Percentiles rank a stretch among this genome's conserved stretches.
Evolutionary conservation across 2,113 vertebrate species (phyloP).

Genomic region (Merops nubicus): DNA sequence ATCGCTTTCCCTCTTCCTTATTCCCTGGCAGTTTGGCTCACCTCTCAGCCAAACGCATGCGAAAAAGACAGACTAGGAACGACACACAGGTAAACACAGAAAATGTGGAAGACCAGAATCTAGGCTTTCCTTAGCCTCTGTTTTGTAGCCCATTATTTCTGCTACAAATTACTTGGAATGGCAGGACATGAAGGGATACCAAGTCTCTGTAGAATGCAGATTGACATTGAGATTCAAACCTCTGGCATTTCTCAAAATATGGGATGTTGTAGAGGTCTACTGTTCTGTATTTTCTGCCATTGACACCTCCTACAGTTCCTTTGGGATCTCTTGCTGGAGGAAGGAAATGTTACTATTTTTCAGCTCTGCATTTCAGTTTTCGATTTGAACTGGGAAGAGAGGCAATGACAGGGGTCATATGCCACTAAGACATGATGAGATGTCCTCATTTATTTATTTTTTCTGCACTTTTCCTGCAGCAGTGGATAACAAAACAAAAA

Average conservation of each 20-base stretch:
- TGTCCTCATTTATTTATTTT: neutral
- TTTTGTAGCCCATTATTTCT: neutral
- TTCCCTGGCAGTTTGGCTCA: fast-evolving
- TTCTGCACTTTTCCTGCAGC: neutral
- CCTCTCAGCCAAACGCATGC: neutral
- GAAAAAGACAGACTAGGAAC: neutral
- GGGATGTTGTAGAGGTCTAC: neutral
- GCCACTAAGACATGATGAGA: neutral
- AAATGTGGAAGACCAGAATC: neutral
- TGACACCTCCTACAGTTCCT: neutral
- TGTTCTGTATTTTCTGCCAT: neutral
- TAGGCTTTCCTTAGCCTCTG: neutral
- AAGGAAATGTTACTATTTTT: neutral
- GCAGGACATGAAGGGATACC: neutral
- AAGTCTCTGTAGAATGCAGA: neutral
- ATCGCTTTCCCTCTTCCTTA: neutral
- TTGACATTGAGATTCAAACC: neutral
- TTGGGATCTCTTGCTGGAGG: neutral
- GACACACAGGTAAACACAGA: neutral
- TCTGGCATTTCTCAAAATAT: neutral
- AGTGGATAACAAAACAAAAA: neutral
- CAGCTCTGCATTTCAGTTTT: neutral
- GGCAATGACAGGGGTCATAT: neutral
- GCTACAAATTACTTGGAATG: neutral
- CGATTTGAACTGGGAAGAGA: neutral